Conservation (phyloP, 2,797 vertebrate species). For the Columba guinea region DNA sequence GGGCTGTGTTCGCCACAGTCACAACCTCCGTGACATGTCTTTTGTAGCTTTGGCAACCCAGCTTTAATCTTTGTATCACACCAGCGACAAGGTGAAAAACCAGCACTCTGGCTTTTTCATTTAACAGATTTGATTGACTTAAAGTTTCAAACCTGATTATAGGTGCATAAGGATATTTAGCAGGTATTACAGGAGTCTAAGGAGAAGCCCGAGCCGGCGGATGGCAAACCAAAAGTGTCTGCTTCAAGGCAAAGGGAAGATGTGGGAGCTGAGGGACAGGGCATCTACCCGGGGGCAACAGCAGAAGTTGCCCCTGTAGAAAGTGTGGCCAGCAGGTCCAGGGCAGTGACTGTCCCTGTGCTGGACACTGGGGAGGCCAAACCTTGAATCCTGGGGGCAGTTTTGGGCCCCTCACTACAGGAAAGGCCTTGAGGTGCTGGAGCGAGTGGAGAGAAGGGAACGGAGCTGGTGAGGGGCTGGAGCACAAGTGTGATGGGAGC, state of each 20-base stretch:
- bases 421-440: too few species aligned
- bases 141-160: neutral
- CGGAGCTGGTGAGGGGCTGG: too few species aligned
- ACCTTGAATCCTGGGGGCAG: too few species aligned
- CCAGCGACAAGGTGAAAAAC: neutral
- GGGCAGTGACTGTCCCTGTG: too few species aligned
- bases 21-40: neutral
- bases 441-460: too few species aligned
- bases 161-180: neutral
- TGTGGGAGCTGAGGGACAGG: neutral
- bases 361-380: too few species aligned
- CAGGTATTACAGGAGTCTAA: neutral
- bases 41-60: neutral
- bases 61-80: neutral
- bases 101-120: neutral
- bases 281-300: neutral
- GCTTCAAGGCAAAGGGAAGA: neutral
- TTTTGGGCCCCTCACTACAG: too few species aligned
- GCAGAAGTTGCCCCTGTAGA: neutral
- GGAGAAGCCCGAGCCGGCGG: neutral
- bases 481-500: too few species aligned
- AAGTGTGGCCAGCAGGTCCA: too few species aligned
- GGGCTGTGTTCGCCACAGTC: neutral
- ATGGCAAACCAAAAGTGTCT: neutral
- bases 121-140: neutral